Evolutionary conservation across 1,140 invertebrate genomes (phyloP).

Genomic region (Dendrolimus punctatus): DNA sequence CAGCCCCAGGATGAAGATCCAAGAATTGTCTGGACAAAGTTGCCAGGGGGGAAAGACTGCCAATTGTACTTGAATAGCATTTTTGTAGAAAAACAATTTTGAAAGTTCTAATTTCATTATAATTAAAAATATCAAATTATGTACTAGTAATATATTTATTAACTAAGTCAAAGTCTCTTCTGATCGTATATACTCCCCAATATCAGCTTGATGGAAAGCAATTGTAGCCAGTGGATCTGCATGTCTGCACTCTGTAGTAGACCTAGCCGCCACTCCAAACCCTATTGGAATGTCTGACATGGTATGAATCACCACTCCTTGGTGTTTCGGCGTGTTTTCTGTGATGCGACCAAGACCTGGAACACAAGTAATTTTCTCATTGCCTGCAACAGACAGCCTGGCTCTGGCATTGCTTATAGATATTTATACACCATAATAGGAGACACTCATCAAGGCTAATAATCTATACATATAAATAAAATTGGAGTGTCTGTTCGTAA

Average conservation of each 20-base stretch:
- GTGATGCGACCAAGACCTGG: constrained; percentile 95
- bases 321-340: constrained; percentile 94
- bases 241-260: constrained; percentile 92
- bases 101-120: too few species aligned
- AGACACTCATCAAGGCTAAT: not conserved
- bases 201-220: constrained; percentile 97
- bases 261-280: constrained; percentile 95
- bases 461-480: too few species aligned
- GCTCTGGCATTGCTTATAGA: too few species aligned
- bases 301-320: constrained; percentile 94
- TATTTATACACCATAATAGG: not conserved
- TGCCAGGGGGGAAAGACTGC: too few species aligned
- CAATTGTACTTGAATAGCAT: too few species aligned
- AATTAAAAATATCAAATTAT: too few species aligned
- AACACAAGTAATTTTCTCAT: not conserved
- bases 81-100: too few species aligned
- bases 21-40: too few species aligned
- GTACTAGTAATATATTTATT: constrained; percentile 33
- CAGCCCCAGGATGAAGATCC: too few species aligned
- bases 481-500: too few species aligned
- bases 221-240: constrained; percentile 94
- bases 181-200: constrained; percentile 97
- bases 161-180: constrained; percentile 83
- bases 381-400: too few species aligned
- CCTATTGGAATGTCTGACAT: constrained; percentile 97